Conservation (phyloP, 2,113 vertebrate genomes). For the Paradisaea rubra region DNA sequence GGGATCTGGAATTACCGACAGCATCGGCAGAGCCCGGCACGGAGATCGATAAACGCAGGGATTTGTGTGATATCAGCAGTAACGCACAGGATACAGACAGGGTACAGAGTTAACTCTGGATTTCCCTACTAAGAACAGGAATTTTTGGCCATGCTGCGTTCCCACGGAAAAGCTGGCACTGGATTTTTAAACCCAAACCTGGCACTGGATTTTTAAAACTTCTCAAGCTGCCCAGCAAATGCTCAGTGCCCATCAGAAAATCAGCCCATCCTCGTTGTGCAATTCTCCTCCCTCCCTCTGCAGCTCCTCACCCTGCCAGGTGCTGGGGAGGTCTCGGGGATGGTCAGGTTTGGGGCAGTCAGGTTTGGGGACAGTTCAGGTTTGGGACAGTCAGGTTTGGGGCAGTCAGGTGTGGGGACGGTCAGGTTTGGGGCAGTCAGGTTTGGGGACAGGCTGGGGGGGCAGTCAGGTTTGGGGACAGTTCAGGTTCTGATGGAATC, state of each 20-base stretch:
- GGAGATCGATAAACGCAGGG: not conserved
- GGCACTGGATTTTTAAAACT: not conserved
- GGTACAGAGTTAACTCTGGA: accelerated
- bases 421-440: not conserved
- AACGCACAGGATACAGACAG: accelerated
- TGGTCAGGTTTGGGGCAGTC: not conserved
- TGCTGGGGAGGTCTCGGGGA: not conserved
- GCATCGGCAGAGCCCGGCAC: accelerated
- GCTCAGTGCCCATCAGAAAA: accelerated
- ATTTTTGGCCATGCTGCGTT: accelerated
- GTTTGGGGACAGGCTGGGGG: not conserved
- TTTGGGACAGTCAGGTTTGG: no score
- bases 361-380: not conserved
- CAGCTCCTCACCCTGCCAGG: not conserved
- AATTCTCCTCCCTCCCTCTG: not conserved
- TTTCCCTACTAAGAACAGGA: not conserved
- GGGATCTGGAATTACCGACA: not conserved
- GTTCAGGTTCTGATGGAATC: not conserved
- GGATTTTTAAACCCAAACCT: not conserved
- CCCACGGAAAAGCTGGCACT: not conserved
- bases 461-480: not conserved
- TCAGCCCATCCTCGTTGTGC: not conserved
- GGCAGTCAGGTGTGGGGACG: not conserved
- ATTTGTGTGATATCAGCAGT: not conserved
- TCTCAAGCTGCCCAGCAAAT: not conserved